Evolutionary conservation across 2,113 vertebrate genomes (phyloP), one percentile per base, ranked within the genome.

Genomic region (Poecile atricapillus): DNA sequence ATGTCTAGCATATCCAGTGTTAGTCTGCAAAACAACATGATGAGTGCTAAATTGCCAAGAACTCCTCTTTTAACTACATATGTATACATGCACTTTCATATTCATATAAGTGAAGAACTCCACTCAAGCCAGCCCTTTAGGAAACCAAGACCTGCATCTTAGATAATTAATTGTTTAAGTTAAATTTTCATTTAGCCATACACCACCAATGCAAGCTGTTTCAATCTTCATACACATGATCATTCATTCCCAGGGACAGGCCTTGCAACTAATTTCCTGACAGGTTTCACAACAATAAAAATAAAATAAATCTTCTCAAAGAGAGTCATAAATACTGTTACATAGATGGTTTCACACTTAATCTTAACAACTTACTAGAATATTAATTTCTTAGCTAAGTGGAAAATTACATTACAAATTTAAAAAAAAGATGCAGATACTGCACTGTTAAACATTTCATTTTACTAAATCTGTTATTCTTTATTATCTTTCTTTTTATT

Each of bases 1-100:
- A 75, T 82, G 95, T 96, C 94, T 95, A 94, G 91, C 94, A 0
- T 92, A 91, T 83, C 64, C 79, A 68, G 69, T 84, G 74, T 84
- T 50, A 84, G 41, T 68, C 91, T 97, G 80, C 39, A 95, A 93
- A 95, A 60, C 90, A 87, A 27, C 53, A 82, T 28, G 63, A 71
- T 46, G 65, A 71, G n/a, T 60, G 69, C 4, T 78, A 79, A 91
- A 83, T 63, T 78, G 71, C 64, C 79, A 89, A 62, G 44, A 92
- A 75, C n/a, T 59, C 52, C 21, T 89, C 59, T 78, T 60, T 82
- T 39, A 62, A 25, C 53, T 79, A 60, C 62, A 52, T 49, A 59
- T 53, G 28, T 44, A 53, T 17, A 44, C 27, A 49, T 68, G 69
- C 22, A 75, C 20, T 78, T 15, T 7, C 11, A 12, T 49, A 67